These are phyloP conservation scores for Baccha elongata DNA, from an alignment of 2,888 invertebrate species.

Conservation along the genomic window DNA sequence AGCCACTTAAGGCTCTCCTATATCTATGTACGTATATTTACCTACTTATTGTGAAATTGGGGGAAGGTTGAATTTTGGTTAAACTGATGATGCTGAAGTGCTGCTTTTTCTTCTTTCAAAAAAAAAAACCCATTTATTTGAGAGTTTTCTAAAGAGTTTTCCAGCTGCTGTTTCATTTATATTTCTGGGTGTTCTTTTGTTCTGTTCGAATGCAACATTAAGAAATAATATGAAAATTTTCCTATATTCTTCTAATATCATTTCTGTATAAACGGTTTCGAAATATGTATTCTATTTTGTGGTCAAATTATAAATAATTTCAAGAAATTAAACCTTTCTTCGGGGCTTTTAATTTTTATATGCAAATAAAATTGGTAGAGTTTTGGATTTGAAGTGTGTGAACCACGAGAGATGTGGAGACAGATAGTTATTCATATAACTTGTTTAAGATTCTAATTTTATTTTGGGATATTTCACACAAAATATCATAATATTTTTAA, in stretches of 20 bases:
- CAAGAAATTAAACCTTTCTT: constrained; percentile 22
- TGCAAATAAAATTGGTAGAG: constrained; percentile 5
- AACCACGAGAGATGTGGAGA: too few relatives aligned
- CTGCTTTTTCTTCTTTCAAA: background rate
- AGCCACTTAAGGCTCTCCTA: constrained; percentile 27
- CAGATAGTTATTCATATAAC: too few relatives aligned
- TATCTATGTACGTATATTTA: background rate
- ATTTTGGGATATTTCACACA: too few relatives aligned
- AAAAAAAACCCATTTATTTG: constrained; percentile 30
- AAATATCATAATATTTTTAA: too few relatives aligned
- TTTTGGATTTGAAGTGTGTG: constrained; percentile 14
- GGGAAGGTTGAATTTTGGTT: constrained; percentile 25
- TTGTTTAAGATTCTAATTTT: too few relatives aligned
- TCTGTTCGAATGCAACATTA: constrained; percentile 53
- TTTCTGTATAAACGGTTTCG: constrained; percentile 11
- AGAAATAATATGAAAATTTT: constrained; percentile 63
- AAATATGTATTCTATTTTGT: background rate
- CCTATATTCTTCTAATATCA: too few relatives aligned
- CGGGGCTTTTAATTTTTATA: constrained; percentile 9
- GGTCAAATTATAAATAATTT: constrained; percentile 27
- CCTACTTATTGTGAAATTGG: background rate
- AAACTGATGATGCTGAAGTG: constrained; percentile 30
- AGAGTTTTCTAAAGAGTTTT: constrained; percentile 44
- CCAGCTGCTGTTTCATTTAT: constrained; percentile 40
- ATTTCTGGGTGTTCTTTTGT: too few relatives aligned